A percentile compares a stretch with the other conserved stretches of the same genome.
These are phyloP conservation scores for Phylloscopus whistleri DNA, from an alignment of 2,113 vertebrate genomes.

Conservation along the genomic window DNA sequence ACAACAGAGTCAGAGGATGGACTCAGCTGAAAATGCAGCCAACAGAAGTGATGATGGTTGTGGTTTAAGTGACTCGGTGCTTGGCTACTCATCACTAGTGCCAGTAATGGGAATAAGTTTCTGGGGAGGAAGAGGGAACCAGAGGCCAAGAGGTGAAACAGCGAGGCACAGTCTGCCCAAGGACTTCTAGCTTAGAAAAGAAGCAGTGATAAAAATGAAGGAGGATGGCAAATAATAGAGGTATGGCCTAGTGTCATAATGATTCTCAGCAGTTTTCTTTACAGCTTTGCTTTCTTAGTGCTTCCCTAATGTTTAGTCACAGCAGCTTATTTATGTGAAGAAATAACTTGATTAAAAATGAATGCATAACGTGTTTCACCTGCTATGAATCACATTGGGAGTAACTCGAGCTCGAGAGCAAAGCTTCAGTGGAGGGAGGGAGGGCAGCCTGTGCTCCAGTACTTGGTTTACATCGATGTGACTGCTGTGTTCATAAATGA, in stretches of 20 bases:
- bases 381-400: conserved; percentile 42
- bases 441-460: background rate
- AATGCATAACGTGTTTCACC: conserved; percentile 49
- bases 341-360: conserved; percentile 68
- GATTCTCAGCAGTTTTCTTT: conserved; percentile 56
- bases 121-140: background rate
- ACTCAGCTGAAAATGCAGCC: background rate
- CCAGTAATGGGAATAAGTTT: background rate
- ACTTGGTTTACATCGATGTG: background rate
- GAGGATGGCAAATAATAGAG: background rate
- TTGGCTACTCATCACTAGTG: background rate
- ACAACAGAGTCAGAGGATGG: background rate
- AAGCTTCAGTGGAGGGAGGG: background rate
- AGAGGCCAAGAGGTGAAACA: background rate
- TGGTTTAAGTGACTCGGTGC: background rate
- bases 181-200: background rate
- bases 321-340: conserved; percentile 56
- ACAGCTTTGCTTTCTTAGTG: conserved; percentile 50
- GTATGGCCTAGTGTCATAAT: background rate
- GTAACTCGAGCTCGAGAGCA: background rate
- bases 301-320: conserved; percentile 50
- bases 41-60: background rate
- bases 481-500: conserved; percentile 4
- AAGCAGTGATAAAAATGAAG: background rate
- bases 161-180: fast-evolving